A percentile compares a stretch with the other conserved stretches of the same genome.
phyloP scores from a whole-genome alignment of 2,113 vertebrate genomes.

The Coryphaenoides rupestris region DNA sequence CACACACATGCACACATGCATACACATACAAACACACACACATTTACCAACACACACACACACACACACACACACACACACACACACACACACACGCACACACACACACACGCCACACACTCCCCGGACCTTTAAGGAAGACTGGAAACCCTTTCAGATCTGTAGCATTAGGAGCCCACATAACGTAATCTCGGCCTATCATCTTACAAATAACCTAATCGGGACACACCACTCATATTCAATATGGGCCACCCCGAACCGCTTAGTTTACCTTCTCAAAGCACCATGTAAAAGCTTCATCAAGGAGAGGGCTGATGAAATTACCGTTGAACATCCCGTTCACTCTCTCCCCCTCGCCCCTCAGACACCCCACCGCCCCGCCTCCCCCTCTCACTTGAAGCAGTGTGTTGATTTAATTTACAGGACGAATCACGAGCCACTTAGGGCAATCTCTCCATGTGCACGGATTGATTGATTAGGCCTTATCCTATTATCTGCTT shows the following conservation, averaged over 20 bases:
- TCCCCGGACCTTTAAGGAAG: conserved; percentile 35
- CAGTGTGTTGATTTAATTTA: conserved; percentile 82
- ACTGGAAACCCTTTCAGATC: conserved; percentile 56
- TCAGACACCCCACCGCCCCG: conserved; percentile 28
- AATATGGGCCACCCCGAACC: conserved; percentile 67
- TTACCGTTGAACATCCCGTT: conserved; percentile 63
- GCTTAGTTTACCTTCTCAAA: conserved; percentile 73
- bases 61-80: too few species aligned
- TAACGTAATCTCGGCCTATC: conserved; percentile 62
- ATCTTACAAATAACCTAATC: conserved; percentile 66
- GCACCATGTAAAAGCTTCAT: conserved; percentile 73
- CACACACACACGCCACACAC: neutral
- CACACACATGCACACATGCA: too few species aligned
- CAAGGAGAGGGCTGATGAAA: conserved; percentile 63
- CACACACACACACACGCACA: too few species aligned
- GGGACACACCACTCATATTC: conserved; percentile 65
- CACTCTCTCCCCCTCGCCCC: conserved; percentile 44
- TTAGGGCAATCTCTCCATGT: conserved; percentile 77
- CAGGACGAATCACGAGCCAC: conserved; percentile 81
- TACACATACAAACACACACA: too few species aligned
- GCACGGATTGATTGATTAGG: conserved; percentile 92
- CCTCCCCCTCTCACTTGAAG: conserved; percentile 79
- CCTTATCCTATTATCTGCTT: conserved; percentile 83
- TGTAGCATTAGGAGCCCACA: conserved; percentile 47
- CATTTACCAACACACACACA: too few species aligned